Conservation (phyloP, 2,888 invertebrate species). For the Nomada flava region DNA sequence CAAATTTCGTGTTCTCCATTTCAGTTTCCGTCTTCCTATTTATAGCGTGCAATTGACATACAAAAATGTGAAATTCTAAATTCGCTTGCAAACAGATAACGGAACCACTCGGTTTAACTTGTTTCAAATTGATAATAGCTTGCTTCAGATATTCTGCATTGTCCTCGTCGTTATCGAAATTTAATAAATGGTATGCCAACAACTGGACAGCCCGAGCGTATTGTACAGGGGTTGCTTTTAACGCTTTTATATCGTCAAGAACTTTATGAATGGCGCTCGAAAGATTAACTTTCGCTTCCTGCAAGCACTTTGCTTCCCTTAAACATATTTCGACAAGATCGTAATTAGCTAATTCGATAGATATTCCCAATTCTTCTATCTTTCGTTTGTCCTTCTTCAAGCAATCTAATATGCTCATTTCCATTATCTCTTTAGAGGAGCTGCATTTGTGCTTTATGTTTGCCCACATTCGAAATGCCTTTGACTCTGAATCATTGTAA, state of each 20-base stretch:
- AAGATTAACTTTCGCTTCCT: slow-evolving; percentile 68
- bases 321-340: slow-evolving; percentile 73
- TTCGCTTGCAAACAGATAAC: slow-evolving; percentile 70
- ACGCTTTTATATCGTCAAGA: slow-evolving; percentile 70
- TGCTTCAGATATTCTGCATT: slow-evolving; percentile 64
- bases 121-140: slow-evolving; percentile 63
- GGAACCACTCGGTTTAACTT: slow-evolving; percentile 42
- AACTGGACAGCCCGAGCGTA: slow-evolving; percentile 74
- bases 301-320: slow-evolving; percentile 73
- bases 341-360: slow-evolving; percentile 68
- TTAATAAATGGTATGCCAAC: slow-evolving; percentile 73
- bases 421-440: slow-evolving; percentile 52
- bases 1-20: slow-evolving; percentile 66
- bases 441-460: slow-evolving; percentile 73
- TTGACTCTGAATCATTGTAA: slow-evolving; percentile 66
- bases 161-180: slow-evolving; percentile 55
- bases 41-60: slow-evolving; percentile 65
- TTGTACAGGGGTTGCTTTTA: slow-evolving; percentile 60
- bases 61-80: slow-evolving; percentile 76
- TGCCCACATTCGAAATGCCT: slow-evolving; percentile 78
- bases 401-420: slow-evolving; percentile 66
- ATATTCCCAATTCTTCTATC: slow-evolving; percentile 70
- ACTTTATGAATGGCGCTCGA: slow-evolving; percentile 69
- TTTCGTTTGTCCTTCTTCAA: slow-evolving; percentile 66
- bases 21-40: slow-evolving; percentile 69